Evolutionary conservation across 2,797 vertebrate species (phyloP).

Genomic region (Spinibarbus caldwelli): DNA sequence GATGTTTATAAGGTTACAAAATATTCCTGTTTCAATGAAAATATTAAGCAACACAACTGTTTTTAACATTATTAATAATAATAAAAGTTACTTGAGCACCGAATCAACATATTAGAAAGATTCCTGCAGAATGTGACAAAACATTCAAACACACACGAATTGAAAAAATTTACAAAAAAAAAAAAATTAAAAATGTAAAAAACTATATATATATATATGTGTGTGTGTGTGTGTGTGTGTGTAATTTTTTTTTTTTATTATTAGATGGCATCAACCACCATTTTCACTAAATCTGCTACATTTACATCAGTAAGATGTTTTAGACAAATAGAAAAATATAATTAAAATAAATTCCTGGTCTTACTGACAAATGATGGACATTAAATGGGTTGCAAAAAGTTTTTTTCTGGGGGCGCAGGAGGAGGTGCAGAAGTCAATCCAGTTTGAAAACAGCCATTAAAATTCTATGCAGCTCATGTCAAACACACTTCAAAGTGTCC

Average conservation of each 20-base stretch:
- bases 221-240: too few relatives aligned
- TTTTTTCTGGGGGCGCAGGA: not conserved
- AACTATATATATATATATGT: too few relatives aligned
- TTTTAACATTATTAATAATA: not conserved
- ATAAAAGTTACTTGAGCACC: not conserved
- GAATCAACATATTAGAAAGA: not conserved
- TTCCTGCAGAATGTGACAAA: not conserved
- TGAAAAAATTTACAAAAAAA: too few relatives aligned
- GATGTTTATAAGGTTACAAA: not conserved
- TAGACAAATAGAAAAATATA: too few relatives aligned
- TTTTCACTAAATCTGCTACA: too few relatives aligned
- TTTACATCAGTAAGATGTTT: too few relatives aligned
- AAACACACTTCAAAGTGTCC: conserved; percentile 46
- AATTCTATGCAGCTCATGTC: conserved; percentile 56
- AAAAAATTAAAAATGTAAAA: too few relatives aligned
- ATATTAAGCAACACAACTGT: not conserved
- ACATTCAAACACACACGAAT: not conserved
- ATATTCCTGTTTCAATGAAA: not conserved
- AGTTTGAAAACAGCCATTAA: conserved; percentile 55
- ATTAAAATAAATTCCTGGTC: not conserved
- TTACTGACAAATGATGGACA: not conserved
- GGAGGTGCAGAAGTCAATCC: conserved; percentile 45
- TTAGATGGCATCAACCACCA: too few relatives aligned
- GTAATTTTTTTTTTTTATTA: too few relatives aligned
- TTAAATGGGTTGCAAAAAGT: not conserved